A percentile compares a stretch with the other conserved stretches of the same genome.
Evolutionary conservation across 2,797 vertebrate genomes (phyloP).

Genomic region (Fratercula arctica): DNA sequence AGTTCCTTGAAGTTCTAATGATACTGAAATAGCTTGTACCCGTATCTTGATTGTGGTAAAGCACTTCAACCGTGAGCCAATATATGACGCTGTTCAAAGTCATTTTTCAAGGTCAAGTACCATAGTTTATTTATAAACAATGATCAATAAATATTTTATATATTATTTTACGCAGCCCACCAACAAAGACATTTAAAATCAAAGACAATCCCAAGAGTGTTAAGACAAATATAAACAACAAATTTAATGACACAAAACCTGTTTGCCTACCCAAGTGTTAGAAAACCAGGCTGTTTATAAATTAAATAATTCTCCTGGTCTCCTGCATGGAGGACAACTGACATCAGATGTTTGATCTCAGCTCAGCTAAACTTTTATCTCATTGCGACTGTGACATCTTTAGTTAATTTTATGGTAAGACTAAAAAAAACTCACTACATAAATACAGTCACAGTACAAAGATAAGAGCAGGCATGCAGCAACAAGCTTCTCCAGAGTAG

Average conservation of each 20-base stretch:
- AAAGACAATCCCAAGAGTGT: neutral
- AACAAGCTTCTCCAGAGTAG: neutral
- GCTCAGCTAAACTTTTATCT: neutral
- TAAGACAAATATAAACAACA: neutral
- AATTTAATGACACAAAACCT: neutral
- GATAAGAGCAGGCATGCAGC: neutral
- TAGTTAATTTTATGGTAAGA: neutral
- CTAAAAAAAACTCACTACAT: neutral
- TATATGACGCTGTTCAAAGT: neutral
- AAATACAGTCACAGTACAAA: neutral
- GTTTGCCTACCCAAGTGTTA: neutral
- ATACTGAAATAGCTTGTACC: neutral
- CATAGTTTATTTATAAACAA: neutral
- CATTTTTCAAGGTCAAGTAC: neutral
- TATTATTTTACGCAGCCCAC: neutral
- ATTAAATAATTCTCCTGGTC: neutral
- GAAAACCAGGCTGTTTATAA: neutral
- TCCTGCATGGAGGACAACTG: neutral
- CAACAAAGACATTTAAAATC: neutral
- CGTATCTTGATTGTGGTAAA: neutral
- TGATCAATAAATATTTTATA: neutral
- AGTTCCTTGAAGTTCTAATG: neutral
- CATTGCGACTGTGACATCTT: neutral
- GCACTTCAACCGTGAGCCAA: neutral
- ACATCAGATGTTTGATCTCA: neutral